Evolutionary conservation across 35 echinoderm and acorn worm species (phyloP).

Genomic region (Strongylocentrotus purpuratus): DNA sequence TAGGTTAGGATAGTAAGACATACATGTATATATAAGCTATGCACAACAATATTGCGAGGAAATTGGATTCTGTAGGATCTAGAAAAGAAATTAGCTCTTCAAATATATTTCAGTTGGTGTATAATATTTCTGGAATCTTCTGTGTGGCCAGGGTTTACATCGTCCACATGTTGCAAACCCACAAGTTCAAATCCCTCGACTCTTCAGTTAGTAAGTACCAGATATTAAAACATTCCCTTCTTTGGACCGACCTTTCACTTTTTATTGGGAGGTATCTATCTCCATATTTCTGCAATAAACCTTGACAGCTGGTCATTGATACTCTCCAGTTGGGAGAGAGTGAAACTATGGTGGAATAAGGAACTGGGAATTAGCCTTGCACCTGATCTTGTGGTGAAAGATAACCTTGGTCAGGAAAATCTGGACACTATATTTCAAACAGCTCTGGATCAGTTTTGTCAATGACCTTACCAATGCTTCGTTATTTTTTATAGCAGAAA

Average conservation of each 20-base stretch:
- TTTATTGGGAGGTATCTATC: background rate
- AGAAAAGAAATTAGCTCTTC: background rate
- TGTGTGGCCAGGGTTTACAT: background rate
- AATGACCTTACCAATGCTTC: background rate
- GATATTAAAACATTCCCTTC: background rate
- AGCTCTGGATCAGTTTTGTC: background rate
- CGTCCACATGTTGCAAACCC: background rate
- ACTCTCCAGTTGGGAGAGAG: background rate
- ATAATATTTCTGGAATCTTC: background rate
- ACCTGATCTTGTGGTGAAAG: background rate
- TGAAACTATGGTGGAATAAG: background rate
- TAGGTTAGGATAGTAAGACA: too few species aligned
- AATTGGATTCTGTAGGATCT: background rate
- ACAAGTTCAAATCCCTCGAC: background rate
- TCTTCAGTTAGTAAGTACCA: background rate
- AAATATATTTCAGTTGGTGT: background rate
- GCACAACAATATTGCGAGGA: too few species aligned
- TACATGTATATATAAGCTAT: too few species aligned
- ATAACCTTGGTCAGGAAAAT: background rate
- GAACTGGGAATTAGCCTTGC: background rate
- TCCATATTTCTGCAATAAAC: slow-evolving; percentile 4
- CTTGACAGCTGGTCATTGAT: slow-evolving; percentile 16
- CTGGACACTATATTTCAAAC: background rate
- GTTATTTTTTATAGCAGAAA: background rate
- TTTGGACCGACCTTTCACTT: background rate